Evolutionary conservation across 2,797 vertebrate species (phyloP).

Genomic region (Aldrovandia affinis): DNA sequence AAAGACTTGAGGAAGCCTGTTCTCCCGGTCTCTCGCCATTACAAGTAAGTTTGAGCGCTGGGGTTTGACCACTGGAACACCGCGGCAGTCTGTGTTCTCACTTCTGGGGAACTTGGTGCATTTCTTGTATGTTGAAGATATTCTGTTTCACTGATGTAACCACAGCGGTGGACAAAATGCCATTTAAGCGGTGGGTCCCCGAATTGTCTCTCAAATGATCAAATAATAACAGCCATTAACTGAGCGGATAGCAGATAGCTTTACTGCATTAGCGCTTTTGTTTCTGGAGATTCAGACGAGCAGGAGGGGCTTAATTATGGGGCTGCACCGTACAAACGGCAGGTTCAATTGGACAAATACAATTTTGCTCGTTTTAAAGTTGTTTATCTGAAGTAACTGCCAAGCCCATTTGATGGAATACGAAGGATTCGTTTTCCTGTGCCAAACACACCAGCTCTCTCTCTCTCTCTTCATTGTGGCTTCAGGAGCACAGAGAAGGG

Average conservation of each 20-base stretch:
- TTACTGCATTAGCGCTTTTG: background rate
- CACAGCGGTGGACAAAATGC: background rate
- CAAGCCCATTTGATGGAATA: background rate
- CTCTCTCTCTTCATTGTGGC: no score
- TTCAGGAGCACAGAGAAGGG: no score
- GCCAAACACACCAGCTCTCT: background rate
- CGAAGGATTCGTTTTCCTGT: background rate
- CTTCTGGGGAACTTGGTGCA: background rate
- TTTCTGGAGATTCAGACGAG: background rate
- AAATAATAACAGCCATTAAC: conserved; percentile 16
- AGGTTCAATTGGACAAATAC: background rate
- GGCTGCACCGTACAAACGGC: background rate
- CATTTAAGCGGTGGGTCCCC: background rate
- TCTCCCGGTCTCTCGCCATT: background rate
- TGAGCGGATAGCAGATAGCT: background rate
- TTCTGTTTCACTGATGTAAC: background rate
- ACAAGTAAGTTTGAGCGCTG: background rate
- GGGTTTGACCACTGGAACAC: background rate
- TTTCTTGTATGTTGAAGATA: background rate
- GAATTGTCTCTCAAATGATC: background rate
- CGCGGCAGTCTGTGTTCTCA: background rate
- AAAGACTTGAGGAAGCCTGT: background rate
- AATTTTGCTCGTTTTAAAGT: background rate
- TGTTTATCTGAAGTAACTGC: background rate
- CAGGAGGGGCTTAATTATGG: conserved; percentile 8